These are phyloP conservation scores for Potorous gilbertii DNA, from an alignment of 2,797 vertebrate species.

Conservation along the genomic window DNA sequence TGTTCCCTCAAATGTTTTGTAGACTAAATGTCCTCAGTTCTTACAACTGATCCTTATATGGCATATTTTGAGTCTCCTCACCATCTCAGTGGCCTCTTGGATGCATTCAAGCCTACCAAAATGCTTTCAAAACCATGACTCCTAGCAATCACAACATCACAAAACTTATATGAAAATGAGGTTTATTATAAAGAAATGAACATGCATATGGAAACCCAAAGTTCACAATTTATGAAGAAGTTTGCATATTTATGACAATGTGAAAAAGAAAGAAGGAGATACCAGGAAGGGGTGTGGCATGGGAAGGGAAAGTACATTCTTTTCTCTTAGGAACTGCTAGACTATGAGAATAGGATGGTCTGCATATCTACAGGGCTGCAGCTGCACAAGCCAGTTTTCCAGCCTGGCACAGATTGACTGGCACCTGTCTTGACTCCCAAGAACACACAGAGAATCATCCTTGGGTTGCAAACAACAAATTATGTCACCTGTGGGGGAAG, in stretches of 20 bases:
- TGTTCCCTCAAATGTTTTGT: neutral
- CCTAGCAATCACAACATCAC: neutral
- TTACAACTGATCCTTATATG: neutral
- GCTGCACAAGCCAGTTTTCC: neutral
- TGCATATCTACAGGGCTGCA: neutral
- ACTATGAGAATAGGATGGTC: neutral
- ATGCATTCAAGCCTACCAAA: neutral
- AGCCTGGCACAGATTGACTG: neutral
- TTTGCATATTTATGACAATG: neutral
- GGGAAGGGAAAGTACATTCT: neutral
- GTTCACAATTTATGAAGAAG: neutral
- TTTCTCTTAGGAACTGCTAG: neutral
- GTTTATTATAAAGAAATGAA: neutral
- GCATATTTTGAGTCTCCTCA: neutral
- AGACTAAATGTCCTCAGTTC: neutral
- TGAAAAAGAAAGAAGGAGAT: neutral
- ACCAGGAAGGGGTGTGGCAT: neutral
- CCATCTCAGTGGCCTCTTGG: neutral
- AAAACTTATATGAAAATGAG: neutral
- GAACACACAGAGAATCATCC: neutral
- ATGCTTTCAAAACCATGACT: neutral
- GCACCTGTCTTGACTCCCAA: neutral
- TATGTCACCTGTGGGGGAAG: no score
- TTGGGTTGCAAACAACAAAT: neutral
- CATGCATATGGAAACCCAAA: neutral